Evolutionary conservation across 2,797 vertebrate species (phyloP).

Genomic region (Rhodeus uyekii): DNA sequence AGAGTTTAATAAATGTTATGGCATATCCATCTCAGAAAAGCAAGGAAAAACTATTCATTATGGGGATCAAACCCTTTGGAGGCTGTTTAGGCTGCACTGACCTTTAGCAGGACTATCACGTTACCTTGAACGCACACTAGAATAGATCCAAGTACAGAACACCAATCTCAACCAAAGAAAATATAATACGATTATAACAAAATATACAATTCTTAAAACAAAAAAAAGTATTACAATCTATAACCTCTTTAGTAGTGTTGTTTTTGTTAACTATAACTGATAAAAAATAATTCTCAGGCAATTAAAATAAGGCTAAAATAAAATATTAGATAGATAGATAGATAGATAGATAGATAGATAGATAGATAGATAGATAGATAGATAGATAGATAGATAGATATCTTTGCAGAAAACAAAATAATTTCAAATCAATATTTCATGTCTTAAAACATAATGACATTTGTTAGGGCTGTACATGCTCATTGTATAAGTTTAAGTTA

Average conservation of each 20-base stretch:
- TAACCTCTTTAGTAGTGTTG: not conserved
- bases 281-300: not conserved
- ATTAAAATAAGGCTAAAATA: not conserved
- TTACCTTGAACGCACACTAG: conserved; percentile 9
- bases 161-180: conserved; percentile 12
- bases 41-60: not conserved
- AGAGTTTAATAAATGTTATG: not conserved
- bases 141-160: not conserved
- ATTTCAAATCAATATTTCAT: no score
- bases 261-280: not conserved
- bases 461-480: no score
- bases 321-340: no score
- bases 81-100: conserved; percentile 5
- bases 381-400: no score
- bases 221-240: not conserved
- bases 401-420: no score
- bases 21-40: not conserved
- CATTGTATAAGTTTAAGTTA: no score
- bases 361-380: no score
- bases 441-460: no score
- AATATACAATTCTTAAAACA: not conserved
- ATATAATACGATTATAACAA: not conserved
- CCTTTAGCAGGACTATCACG: conserved; percentile 19
- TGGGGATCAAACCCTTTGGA: no score
- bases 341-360: no score